Conservation (phyloP, 2,888 invertebrate species). For the Melanophora roralis region DNA sequence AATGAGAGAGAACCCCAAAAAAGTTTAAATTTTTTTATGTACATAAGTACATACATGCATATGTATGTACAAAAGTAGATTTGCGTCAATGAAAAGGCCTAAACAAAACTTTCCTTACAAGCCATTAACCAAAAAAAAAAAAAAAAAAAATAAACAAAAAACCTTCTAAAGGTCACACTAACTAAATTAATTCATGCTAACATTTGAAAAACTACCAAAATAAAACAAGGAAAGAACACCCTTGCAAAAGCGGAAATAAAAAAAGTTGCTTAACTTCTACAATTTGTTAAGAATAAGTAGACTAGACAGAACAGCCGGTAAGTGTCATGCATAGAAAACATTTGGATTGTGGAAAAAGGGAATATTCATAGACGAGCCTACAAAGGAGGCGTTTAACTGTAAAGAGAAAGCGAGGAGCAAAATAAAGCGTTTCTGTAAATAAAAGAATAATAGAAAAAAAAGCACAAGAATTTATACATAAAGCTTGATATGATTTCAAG, state of each 20-base stretch:
- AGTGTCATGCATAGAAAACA: neutral
- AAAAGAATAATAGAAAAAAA: neutral
- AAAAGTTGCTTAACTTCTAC: neutral
- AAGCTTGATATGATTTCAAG: constrained; percentile 36
- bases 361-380: neutral
- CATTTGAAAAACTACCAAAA: neutral
- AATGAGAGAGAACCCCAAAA: neutral
- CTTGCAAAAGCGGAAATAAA: too few species aligned
- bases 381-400: neutral
- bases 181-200: too few species aligned
- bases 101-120: neutral
- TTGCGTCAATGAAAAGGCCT: too few species aligned
- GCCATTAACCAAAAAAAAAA: neutral
- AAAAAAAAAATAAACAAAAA: neutral
- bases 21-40: neutral
- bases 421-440: neutral
- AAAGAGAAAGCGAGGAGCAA: neutral
- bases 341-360: neutral
- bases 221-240: neutral
- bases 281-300: neutral
- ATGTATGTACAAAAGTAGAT: neutral
- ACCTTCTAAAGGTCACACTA: too few species aligned
- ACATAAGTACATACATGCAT: neutral
- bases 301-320: constrained; percentile 30
- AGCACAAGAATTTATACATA: neutral